Conservation (phyloP, 2,113 vertebrate species). For the Cinclus cinclus region DNA sequence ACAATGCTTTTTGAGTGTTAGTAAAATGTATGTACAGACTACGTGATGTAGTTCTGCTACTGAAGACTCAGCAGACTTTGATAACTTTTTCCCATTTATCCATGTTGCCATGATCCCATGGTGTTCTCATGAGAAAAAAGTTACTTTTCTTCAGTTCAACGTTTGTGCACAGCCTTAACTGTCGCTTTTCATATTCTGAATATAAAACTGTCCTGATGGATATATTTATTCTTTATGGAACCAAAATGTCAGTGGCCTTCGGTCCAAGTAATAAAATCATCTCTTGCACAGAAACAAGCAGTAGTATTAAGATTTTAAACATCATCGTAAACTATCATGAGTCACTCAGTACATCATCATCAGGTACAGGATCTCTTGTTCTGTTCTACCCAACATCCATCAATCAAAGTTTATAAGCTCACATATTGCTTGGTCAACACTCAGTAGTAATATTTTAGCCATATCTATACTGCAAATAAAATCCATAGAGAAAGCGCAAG, state of each 20-base stretch:
- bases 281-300: constrained; percentile 63
- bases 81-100: neutral
- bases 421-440: constrained; percentile 60
- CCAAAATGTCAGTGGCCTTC: constrained; percentile 65
- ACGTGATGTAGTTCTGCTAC: neutral
- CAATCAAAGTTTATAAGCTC: constrained; percentile 68
- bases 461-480: constrained; percentile 51
- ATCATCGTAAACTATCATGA: constrained; percentile 68
- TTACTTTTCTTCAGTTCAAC: neutral
- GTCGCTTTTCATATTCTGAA: constrained; percentile 54
- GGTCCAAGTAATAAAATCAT: constrained; percentile 66
- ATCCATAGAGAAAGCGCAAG: neutral
- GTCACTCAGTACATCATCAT: constrained; percentile 62
- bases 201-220: constrained; percentile 38
- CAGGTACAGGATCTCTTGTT: constrained; percentile 55
- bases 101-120: neutral
- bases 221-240: constrained; percentile 57
- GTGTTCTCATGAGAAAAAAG: neutral
- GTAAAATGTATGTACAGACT: neutral
- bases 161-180: neutral
- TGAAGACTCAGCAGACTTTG: neutral
- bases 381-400: constrained; percentile 31
- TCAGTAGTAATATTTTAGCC: constrained; percentile 39
- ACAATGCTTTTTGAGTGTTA: neutral
- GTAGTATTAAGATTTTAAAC: constrained; percentile 66